Evolutionary conservation across 2,888 invertebrate species (phyloP), one percentile per base, ranked within the genome.

Genomic region (Aleiodes leptofemur): DNA sequence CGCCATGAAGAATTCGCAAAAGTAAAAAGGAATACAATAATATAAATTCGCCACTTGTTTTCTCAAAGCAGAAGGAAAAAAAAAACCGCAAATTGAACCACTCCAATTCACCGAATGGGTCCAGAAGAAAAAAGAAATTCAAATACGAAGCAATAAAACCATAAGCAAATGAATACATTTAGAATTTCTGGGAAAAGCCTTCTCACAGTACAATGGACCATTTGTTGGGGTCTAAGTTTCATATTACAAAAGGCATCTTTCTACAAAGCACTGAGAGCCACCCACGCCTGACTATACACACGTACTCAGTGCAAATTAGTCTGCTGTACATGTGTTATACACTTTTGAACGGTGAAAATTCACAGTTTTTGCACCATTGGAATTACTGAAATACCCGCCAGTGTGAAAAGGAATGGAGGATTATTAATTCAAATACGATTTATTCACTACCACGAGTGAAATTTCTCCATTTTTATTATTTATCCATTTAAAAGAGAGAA

Each of bases 241-340:
- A 64, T 64, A 64, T 64, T 14, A 64, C 64, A 64, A 64, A 64
- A 64, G 64, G 23, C 16, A 48, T 64, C 59, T 59, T 59, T 59
- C 57, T 29, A 48, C 57, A 48, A 59, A 51, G 50, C 59, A 50
- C 31, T 56, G 38, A 56, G 55, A 48, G 71, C 51, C 51, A 61
- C 72, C 72, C 72, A 72, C 72, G 72, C 61, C 14, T 72, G 23
- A 72, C 31, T 61, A 61, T 61, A 34, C 64, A 53, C 51, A n/a
- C 53, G 14, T 55, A 69, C 69, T 38, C 50, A 59, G 57, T 48
- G 64, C 64, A 64, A 48, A 64, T 64, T 64, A 48, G 64, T 38
- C 48, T 43, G 43, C 23, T 43, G 43, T 9, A 3, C 9, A 9
- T 43, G 43, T 43, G 38, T 38, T 43, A 64, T 48, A 51, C 64